Conservation (phyloP, 2,888 invertebrate species). For the Meiosimyza platycephala region DNA sequence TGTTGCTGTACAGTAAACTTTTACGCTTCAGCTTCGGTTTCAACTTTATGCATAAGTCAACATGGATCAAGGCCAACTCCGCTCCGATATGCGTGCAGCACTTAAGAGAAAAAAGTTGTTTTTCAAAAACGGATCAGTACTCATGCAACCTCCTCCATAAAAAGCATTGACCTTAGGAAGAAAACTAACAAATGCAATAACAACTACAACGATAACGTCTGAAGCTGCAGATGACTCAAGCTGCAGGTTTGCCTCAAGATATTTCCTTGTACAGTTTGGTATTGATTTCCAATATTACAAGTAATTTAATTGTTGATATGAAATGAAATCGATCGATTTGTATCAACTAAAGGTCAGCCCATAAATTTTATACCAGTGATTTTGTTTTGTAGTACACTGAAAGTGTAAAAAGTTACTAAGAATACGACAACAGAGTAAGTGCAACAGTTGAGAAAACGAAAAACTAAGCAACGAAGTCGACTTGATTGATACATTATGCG, state of each 20-base stretch:
- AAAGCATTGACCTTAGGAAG: neutral
- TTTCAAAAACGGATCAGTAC: neutral
- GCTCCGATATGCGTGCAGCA: neutral
- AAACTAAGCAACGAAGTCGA: neutral
- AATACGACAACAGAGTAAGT: neutral
- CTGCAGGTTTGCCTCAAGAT: neutral
- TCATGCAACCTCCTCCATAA: neutral
- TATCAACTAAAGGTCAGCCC: slow-evolving; percentile 1
- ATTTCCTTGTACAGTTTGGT: no score
- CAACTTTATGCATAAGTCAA: neutral
- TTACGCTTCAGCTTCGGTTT: neutral
- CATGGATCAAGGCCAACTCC: neutral
- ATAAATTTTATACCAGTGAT: neutral
- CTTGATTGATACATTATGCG: no score
- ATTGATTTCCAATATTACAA: no score
- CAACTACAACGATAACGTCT: neutral
- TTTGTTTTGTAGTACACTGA: neutral
- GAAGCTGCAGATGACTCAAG: neutral
- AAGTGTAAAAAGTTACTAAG: neutral
- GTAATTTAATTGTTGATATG: neutral
- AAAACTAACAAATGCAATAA: neutral
- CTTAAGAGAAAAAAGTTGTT: no score
- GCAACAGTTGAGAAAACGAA: neutral
- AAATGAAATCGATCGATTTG: neutral
- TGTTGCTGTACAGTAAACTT: neutral